Evolutionary conservation across 2,888 invertebrate species (phyloP).

Genomic region (Epinotia bilunana): DNA sequence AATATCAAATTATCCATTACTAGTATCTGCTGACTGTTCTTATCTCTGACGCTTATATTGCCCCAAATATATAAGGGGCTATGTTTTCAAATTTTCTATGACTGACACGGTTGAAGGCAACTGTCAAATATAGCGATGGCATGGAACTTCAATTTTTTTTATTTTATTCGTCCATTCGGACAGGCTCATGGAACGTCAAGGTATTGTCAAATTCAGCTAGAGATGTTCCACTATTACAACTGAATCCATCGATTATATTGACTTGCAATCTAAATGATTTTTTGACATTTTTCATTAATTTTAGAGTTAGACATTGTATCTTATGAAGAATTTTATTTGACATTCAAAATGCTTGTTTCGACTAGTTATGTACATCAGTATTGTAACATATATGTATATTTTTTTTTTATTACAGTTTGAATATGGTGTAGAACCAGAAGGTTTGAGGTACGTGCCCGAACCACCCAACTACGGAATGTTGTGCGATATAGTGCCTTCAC

Average conservation of each 20-base stretch:
- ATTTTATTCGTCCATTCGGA: too few species aligned
- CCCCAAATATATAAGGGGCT: too few species aligned
- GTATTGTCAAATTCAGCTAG: constrained; percentile 6
- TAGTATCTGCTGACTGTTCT: too few species aligned
- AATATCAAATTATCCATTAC: too few species aligned
- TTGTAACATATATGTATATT: too few species aligned
- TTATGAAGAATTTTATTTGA: not conserved
- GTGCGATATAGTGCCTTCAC: constrained; percentile 82
- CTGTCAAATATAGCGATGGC: not conserved
- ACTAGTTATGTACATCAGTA: too few species aligned
- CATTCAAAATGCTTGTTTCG: too few species aligned
- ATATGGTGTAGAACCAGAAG: constrained; percentile 92
- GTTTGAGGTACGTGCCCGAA: constrained; percentile 87
- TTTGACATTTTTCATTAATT: not conserved
- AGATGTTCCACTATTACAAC: not conserved
- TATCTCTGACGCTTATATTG: too few species aligned
- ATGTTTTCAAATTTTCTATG: not conserved
- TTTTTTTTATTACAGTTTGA: constrained; percentile 84
- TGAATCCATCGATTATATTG: constrained; percentile 42
- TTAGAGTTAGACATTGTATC: too few species aligned
- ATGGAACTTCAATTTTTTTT: not conserved
- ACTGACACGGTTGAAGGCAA: not conserved
- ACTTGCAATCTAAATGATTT: constrained; percentile 11
- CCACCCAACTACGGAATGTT: constrained; percentile 82
- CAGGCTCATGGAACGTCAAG: not conserved